Percentiles rank a stretch among this genome's conserved stretches.
These are phyloP conservation scores for Cynocephalus volans DNA, from an alignment of 2,113 vertebrate genomes.

Conservation along the genomic window DNA sequence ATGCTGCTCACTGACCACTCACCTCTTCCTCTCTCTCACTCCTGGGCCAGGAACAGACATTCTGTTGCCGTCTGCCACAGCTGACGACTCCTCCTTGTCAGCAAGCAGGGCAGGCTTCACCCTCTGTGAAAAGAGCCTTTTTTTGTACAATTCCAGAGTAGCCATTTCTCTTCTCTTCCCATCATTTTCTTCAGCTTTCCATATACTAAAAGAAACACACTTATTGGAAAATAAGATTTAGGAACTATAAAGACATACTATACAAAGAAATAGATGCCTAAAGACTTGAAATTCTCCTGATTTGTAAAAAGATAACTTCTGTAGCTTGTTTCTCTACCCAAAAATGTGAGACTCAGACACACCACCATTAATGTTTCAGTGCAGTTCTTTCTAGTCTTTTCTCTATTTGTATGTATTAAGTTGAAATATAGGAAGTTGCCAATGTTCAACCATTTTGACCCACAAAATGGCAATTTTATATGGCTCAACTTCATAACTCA, in stretches of 20 bases:
- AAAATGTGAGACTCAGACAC: not conserved
- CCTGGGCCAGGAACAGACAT: not conserved
- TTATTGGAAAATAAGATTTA: conserved; percentile 4
- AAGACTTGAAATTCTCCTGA: not conserved
- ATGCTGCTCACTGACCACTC: not conserved
- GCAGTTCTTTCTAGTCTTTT: not conserved
- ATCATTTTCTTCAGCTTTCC: conserved; percentile 37
- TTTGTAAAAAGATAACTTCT: not conserved
- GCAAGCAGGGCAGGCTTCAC: not conserved
- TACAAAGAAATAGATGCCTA: not conserved
- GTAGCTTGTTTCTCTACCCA: not conserved
- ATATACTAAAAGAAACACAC: conserved; percentile 7
- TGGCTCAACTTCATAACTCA: not conserved
- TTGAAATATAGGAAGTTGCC: not conserved
- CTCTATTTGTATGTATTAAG: not conserved
- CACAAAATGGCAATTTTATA: not conserved
- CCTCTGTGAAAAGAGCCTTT: not conserved
- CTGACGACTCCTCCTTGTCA: not conserved
- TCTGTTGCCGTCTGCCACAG: not conserved
- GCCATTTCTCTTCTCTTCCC: not conserved
- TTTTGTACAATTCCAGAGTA: not conserved
- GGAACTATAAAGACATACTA: not conserved
- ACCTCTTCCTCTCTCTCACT: not conserved
- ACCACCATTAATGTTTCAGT: not conserved
- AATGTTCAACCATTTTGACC: not conserved